Percentiles rank a stretch among this genome's conserved stretches.
These are phyloP conservation scores for Paratrypauchen microcephalus DNA, from an alignment of 2,797 vertebrate species.

Conservation along the genomic window DNA sequence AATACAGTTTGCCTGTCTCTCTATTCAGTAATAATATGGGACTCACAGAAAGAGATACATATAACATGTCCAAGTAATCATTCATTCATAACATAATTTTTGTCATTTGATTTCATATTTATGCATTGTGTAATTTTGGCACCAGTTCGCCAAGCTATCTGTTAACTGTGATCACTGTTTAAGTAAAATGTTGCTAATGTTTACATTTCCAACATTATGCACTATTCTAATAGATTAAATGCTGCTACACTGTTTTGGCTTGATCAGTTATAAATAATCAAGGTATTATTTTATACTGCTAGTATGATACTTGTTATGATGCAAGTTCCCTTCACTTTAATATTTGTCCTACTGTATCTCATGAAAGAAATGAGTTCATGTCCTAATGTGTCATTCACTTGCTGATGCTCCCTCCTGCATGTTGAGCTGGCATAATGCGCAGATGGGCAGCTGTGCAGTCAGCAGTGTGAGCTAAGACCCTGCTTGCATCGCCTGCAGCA, in stretches of 20 bases:
- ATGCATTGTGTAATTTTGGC: neutral
- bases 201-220: neutral
- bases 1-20: constrained; percentile 32
- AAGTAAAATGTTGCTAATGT: neutral
- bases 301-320: neutral
- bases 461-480: constrained; percentile 71
- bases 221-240: neutral
- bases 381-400: constrained; percentile 54
- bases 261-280: neutral
- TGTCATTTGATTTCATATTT: neutral
- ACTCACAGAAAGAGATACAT: too few relatives aligned
- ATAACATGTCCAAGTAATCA: neutral
- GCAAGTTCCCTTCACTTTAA: too few relatives aligned
- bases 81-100: constrained; percentile 11
- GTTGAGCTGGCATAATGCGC: constrained; percentile 35
- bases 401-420: constrained; percentile 48
- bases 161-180: neutral
- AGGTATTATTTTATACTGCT: neutral
- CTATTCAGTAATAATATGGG: constrained; percentile 15
- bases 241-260: neutral
- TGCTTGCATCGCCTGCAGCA: constrained; percentile 68
- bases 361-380: constrained; percentile 39
- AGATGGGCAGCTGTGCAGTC: constrained; percentile 64
- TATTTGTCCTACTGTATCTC: neutral
- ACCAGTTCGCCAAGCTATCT: neutral